Evolutionary conservation across 2,113 vertebrate genomes (phyloP).

Genomic region (Antechinus flavipes): DNA sequence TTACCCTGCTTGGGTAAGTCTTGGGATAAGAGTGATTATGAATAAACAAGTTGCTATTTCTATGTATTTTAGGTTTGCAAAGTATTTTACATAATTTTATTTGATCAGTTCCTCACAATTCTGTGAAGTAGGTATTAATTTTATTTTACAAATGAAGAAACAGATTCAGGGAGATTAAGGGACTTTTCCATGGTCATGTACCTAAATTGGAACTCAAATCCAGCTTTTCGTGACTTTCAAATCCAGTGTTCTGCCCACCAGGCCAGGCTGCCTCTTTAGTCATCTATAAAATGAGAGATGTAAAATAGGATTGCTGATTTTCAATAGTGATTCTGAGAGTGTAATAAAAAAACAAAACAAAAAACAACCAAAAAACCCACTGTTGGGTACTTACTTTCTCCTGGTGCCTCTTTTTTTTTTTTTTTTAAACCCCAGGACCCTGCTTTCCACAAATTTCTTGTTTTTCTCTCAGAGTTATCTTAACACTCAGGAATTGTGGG

Average conservation of each 20-base stretch:
- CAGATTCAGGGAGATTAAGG: slow-evolving; percentile 6
- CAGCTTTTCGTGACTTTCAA: neutral
- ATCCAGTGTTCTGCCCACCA: neutral
- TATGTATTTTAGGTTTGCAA: neutral
- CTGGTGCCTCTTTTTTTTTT: neutral
- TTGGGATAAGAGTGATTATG: neutral
- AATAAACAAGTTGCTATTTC: neutral
- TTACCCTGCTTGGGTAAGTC: too few relatives aligned
- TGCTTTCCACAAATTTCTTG: neutral
- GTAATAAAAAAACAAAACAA: neutral
- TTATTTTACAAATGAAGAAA: slow-evolving; percentile 54
- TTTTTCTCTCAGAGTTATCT: neutral
- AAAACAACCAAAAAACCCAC: neutral
- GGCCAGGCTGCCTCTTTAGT: neutral
- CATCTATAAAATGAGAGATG: too few relatives aligned
- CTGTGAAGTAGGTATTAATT: slow-evolving; percentile 17
- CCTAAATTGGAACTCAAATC: neutral
- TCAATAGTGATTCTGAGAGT: neutral
- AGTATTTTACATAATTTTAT: slow-evolving; percentile 2
- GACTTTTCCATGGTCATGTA: neutral
- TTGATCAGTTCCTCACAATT: neutral
- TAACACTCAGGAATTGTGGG: neutral
- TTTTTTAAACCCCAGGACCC: neutral
- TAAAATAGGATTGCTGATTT: neutral
- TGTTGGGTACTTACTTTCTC: neutral